Evolutionary conservation across 2,113 vertebrate species (phyloP), one percentile per base, ranked within the genome.

Genomic region (Blennius ocellaris): DNA sequence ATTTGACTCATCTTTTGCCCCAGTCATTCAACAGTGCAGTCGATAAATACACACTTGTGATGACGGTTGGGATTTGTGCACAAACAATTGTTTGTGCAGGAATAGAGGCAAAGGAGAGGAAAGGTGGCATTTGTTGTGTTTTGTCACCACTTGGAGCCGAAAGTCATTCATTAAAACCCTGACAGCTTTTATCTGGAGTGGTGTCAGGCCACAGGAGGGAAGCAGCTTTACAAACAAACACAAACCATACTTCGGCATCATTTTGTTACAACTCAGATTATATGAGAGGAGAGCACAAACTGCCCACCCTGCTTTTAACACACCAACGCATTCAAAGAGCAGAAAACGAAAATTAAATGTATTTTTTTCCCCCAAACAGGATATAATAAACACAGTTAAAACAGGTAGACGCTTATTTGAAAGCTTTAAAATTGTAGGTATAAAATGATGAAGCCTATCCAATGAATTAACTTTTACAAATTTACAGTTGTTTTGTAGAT

Each of bases 171-270:
- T 59, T 59, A 11, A 55, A 10, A 37, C 17, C 59, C 53, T 39
- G 47, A 65, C 51, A 43, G 55, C 40, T 30, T 56, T 49, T 76
- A n/a, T 50, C 36, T 68, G 58, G 44, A 63, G 21, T 30, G 57
- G 47, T 0, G 43, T 40, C 9, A 14, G 9, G 40, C 45, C 49
- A 47, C 52, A 64, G 10, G 30, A 76, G n/a, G 51, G n/a, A 63
- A 47, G 41, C 51, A 58, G 55, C 37, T 75, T 78, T 47, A 41
- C 36, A 30, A 53, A 63, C 54, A 53, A 55, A 37, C 12, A 39
- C 37, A 14, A 17, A 47, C 6, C 12, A 48, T 1, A 11, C 4
- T 6, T 21, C 2, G 0, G 40, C 14, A 52, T 37, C n/a, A 55
- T 69, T 56, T 30, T 56, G 41, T 8, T 12, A 16, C 21, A 30